A percentile compares a stretch with the other conserved stretches of the same genome.
phyloP scores from a whole-genome alignment of 2,113 vertebrate species.

The Microtus pennsylvanicus region DNA sequence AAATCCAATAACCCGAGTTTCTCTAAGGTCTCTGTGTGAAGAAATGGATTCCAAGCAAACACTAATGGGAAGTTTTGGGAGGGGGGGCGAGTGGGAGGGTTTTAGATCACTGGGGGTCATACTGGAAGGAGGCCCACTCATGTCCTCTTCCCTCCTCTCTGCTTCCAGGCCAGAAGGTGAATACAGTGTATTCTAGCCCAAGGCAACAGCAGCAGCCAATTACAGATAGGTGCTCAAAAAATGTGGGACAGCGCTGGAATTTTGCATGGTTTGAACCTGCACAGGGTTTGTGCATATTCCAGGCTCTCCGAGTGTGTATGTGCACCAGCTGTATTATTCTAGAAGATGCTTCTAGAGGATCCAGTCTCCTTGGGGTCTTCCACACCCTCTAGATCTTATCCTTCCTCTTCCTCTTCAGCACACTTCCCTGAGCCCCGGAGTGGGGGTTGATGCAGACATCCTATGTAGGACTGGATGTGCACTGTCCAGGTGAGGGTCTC shows the following conservation, averaged over 20 bases:
- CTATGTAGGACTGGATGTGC: too few relatives aligned
- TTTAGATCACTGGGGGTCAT: background rate
- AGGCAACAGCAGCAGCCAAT: background rate
- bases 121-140: background rate
- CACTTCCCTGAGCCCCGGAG: background rate
- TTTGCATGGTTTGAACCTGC: background rate
- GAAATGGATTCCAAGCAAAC: background rate
- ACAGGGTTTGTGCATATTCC: too few relatives aligned
- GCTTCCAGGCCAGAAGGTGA: background rate
- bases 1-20: background rate
- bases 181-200: fast-evolving
- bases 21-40: background rate
- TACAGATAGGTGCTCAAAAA: background rate
- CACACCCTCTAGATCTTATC: background rate
- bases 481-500: background rate
- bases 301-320: background rate
- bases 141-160: background rate
- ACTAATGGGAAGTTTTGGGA: background rate
- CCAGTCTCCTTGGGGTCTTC: background rate
- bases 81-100: background rate
- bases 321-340: background rate
- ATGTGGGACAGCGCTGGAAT: background rate
- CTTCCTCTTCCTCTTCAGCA: background rate
- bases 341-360: background rate
- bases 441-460: background rate